Conservation (phyloP, 2,113 vertebrate species). For the Cichladusa arquata region DNA sequence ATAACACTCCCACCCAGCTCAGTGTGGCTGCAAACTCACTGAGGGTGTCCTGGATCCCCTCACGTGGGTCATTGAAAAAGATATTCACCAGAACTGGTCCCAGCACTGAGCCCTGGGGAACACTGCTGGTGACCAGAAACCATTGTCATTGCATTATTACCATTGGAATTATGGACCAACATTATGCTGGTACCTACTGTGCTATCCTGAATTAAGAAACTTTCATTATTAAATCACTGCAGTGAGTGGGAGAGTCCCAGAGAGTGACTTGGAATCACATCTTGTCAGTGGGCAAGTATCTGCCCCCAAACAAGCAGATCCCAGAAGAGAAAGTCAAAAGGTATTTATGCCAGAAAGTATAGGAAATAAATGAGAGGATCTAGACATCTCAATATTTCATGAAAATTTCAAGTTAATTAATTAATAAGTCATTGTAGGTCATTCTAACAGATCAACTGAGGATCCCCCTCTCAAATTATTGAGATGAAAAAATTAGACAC, state of each 20-base stretch:
- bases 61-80: neutral
- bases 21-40: neutral
- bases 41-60: neutral
- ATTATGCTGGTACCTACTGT: neutral
- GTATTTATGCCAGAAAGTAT: neutral
- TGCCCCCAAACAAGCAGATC: neutral
- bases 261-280: neutral
- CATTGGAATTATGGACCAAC: neutral
- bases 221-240: neutral
- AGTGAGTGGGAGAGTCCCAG: neutral
- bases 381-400: neutral
- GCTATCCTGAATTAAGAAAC: neutral
- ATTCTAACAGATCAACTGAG: neutral
- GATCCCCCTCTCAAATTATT: neutral
- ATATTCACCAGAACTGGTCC: neutral
- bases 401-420: neutral
- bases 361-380: neutral
- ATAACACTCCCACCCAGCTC: neutral
- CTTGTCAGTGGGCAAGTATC: neutral
- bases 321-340: neutral
- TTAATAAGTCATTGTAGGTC: neutral
- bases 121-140: neutral
- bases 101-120: neutral
- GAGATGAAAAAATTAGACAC: neutral
- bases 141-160: neutral